Base-by-base conservation (phyloP, 2,888 invertebrate species). In the Digitonthophagus gazella region DNA sequence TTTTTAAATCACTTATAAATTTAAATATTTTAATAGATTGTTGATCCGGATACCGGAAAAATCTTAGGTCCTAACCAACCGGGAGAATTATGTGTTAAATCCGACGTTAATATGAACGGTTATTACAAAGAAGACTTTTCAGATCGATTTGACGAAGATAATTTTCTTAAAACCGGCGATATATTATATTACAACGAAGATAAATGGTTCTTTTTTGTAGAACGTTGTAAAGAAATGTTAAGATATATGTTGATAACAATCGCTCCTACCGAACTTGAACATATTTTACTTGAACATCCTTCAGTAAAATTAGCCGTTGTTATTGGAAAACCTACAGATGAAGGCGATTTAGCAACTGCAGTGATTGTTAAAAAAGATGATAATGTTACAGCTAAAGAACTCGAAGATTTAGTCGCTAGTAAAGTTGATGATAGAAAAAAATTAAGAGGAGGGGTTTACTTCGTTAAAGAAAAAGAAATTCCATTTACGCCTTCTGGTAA, bases 11-110 rank as follows among this genome's bases (percentile, higher is more conserved):
- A n/a, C n/a, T n/a, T n/a, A n/a, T n/a, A n/a, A n/a, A n/a, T n/a
- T 54, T 16, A 57, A 57, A 2, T 15, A 15, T 0, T 57, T 57
- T 57, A 5, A 55, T 28, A 68, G 68, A 11, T 68, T 14, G 68
- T 68, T 1, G 79, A 85, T 67, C 71, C 78, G 0, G 83, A 83
- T 14, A 85, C 84, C 0, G 78, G 80, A 68, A 75, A 82, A 75
- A 81, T 84, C 15, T 71, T 79, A 3, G 84, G 85, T 58, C 82
- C 86, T 1, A n/a, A n/a, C n/a, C n/a, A n/a, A n/a, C n/a, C n/a
- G n/a, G n/a, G n/a, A n/a, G n/a, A n/a, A n/a, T n/a, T 87, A 11
- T 84, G 85, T 81, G 16, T 87, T 0, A 85, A 84, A 78, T 84
- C 80, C 1, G 72, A 74, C 14, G 71, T 71, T 44, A 58, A 73